Evolutionary conservation across 2,797 vertebrate genomes (phyloP).

Genomic region (Xiphophorus birchmanni): DNA sequence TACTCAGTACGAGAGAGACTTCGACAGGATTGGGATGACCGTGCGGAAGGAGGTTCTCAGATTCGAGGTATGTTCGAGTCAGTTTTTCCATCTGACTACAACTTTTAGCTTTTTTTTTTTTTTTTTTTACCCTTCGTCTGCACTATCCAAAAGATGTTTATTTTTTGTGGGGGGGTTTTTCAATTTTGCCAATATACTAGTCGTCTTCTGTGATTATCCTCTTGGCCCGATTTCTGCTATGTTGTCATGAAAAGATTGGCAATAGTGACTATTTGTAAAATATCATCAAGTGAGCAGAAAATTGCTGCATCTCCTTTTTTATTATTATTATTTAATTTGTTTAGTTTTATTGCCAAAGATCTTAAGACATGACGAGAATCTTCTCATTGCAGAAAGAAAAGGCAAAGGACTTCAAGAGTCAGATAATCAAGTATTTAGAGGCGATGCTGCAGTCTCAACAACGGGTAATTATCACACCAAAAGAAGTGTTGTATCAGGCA

Average conservation of each 20-base stretch:
- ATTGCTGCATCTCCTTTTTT: not conserved
- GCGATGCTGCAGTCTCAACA: slow-evolving; percentile 91
- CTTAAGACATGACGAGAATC: slow-evolving; percentile 8
- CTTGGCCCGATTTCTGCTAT: not conserved
- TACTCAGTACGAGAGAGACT: slow-evolving; percentile 93
- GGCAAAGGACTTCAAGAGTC: slow-evolving; percentile 93
- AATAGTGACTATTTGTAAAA: not conserved
- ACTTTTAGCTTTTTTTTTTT: not conserved
- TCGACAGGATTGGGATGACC: slow-evolving; percentile 89
- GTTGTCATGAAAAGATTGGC: not conserved
- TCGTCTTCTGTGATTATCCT: not conserved
- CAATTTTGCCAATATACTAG: not conserved
- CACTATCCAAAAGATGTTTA: not conserved
- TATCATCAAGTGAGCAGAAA: not conserved
- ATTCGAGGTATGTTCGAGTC: slow-evolving; percentile 90
- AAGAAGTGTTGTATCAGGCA: not conserved
- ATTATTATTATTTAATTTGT: not conserved
- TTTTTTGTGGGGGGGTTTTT: not conserved
- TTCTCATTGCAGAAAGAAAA: slow-evolving; percentile 89
- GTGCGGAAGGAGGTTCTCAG: slow-evolving; percentile 93
- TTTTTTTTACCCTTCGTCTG: not conserved
- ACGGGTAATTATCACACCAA: slow-evolving; percentile 81
- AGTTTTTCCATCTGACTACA: not conserved
- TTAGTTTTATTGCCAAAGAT: not conserved
- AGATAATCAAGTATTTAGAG: slow-evolving; percentile 93